Conservation (phyloP, 2,888 invertebrate species). For the Scaptomyza cyrtandrae region DNA sequence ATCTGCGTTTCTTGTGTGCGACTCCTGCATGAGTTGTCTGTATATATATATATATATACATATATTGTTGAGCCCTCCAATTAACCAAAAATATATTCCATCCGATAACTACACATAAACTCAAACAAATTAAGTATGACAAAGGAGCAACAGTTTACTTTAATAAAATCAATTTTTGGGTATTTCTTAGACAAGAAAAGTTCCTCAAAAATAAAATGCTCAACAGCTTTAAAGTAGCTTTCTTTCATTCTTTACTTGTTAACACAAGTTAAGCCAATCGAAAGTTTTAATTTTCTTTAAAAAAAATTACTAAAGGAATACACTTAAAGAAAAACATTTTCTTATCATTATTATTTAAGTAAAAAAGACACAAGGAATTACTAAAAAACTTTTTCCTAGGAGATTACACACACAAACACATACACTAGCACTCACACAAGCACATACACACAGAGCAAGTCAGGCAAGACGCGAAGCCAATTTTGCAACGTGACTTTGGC, state of each 20-base stretch:
- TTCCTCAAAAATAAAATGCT: background rate
- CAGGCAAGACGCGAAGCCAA: constrained; percentile 31
- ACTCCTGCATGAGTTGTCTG: constrained; percentile 48
- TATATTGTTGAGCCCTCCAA: constrained; percentile 8
- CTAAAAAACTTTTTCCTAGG: constrained; percentile 22
- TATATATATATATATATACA: background rate
- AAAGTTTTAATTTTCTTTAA: constrained; percentile 1
- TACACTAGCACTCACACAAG: background rate
- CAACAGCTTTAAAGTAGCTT: background rate
- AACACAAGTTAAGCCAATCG: constrained; percentile 1
- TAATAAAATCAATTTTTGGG: background rate
- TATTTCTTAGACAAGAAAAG: background rate
- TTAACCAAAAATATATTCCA: constrained; percentile 1
- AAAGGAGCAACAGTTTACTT: background rate
- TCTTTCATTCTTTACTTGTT: background rate
- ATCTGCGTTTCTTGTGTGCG: constrained; percentile 32
- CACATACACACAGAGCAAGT: constrained; percentile 3
- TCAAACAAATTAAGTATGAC: constrained; percentile 4
- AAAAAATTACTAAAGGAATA: background rate
- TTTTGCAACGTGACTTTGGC: constrained; percentile 53
- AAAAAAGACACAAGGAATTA: constrained; percentile 15
- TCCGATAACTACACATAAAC: constrained; percentile 1
- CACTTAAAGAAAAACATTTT: background rate
- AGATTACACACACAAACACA: constrained; percentile 1
- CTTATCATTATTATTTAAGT: constrained; percentile 20